Evolutionary conservation across 2,888 invertebrate genomes (phyloP).

Genomic region (Marronus borbonicus): DNA sequence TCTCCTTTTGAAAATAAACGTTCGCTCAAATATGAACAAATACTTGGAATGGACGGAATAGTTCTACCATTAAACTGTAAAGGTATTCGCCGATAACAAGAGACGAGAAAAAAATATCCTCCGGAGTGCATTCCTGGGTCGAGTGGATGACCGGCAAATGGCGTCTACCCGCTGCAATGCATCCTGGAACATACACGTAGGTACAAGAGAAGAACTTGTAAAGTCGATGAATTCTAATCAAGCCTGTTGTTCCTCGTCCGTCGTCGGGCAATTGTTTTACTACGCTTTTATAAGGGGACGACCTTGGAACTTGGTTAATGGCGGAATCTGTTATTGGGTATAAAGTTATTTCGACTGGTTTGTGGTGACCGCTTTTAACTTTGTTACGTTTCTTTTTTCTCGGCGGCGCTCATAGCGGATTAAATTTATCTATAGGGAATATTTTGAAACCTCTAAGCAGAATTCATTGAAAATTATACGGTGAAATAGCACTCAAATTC

Average conservation of each 20-base stretch:
- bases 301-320: constrained; percentile 49
- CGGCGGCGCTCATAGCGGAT: not conserved
- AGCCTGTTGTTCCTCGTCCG: constrained; percentile 49
- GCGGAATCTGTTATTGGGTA: constrained; percentile 22
- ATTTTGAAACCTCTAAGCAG: not conserved
- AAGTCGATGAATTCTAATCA: constrained; percentile 56
- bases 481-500: too few species aligned
- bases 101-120: constrained; percentile 29
- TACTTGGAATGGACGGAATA: constrained; percentile 37
- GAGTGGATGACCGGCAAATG: constrained; percentile 56
- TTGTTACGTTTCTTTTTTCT: not conserved
- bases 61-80: constrained; percentile 42
- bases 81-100: constrained; percentile 47
- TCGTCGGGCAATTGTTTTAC: constrained; percentile 46
- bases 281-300: constrained; percentile 45
- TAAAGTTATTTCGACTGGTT: constrained; percentile 39
- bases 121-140: constrained; percentile 51
- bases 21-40: constrained; percentile 29
- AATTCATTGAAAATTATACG: too few species aligned
- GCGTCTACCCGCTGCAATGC: constrained; percentile 52
- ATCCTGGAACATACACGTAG: constrained; percentile 43
- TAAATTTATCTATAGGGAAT: not conserved
- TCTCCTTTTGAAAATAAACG: constrained; percentile 19
- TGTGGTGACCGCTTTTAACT: not conserved
- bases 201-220: constrained; percentile 42